A percentile compares a stretch with the other conserved stretches of the same genome.
Evolutionary conservation across 2,888 invertebrate genomes (phyloP).

Genomic region (Beris chalybata): DNA sequence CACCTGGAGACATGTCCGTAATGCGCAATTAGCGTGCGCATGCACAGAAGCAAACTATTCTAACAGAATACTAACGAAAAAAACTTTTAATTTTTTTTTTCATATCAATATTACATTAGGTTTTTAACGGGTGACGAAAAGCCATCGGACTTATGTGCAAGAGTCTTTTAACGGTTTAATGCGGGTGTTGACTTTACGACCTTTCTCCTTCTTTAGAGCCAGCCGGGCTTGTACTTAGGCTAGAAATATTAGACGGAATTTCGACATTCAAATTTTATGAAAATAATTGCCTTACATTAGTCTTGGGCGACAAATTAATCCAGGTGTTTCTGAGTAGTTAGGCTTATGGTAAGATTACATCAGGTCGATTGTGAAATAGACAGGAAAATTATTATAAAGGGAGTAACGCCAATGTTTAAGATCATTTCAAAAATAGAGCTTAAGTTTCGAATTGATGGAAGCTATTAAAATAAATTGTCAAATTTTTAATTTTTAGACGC

Average conservation of each 20-base stretch:
- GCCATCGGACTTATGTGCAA: no score
- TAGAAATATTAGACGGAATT: slow-evolving; percentile 9
- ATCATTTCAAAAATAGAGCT: no score
- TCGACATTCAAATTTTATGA: slow-evolving; percentile 21
- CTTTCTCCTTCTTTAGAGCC: slow-evolving; percentile 20
- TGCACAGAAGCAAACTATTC: slow-evolving; percentile 8
- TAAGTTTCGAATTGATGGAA: no score
- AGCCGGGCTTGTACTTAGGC: slow-evolving; percentile 4
- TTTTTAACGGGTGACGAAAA: no score
- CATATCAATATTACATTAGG: no score
- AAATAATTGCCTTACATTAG: background rate
- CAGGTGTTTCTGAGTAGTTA: slow-evolving; percentile 11
- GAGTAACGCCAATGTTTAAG: no score
- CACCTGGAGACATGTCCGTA: slow-evolving; percentile 29
- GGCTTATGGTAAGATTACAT: no score
- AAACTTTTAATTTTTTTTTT: no score
- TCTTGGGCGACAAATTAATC: slow-evolving; percentile 10
- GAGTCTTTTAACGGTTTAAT: background rate
- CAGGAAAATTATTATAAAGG: no score
- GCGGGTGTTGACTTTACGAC: slow-evolving; percentile 29
- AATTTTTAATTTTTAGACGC: no score
- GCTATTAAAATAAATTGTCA: no score
- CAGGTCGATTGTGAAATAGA: no score
- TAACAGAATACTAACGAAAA: slow-evolving; percentile 7
- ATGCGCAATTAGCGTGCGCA: slow-evolving; percentile 25